These are phyloP conservation scores for Zenarchopterus dispar DNA, from an alignment of 2,797 vertebrate species.

Conservation along the genomic window DNA sequence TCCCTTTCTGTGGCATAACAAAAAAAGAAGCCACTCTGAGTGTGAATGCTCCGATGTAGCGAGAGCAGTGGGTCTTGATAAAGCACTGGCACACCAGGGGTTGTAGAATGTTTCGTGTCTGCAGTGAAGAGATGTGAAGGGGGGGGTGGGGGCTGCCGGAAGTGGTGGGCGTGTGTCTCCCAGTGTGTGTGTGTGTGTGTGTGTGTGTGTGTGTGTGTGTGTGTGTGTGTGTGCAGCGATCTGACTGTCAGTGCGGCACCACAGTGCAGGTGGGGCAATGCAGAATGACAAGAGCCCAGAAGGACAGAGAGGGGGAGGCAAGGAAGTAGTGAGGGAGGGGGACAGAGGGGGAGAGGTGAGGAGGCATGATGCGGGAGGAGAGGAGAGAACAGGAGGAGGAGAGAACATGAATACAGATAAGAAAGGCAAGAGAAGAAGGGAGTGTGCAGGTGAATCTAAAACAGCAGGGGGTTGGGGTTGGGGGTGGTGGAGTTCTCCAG, in stretches of 20 bases:
- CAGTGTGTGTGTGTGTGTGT: conserved; percentile 62
- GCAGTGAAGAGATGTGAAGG: conserved; percentile 68
- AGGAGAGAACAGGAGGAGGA: conserved; percentile 58
- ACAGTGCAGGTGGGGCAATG: conserved; percentile 79
- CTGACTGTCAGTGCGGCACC: conserved; percentile 75
- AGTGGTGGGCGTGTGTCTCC: conserved; percentile 76
- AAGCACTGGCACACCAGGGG: conserved; percentile 65
- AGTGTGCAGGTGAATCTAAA: conserved; percentile 82
- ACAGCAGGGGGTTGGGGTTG: conserved; percentile 45
- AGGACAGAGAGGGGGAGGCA: conserved; percentile 58
- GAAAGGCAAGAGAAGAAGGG: conserved; percentile 65
- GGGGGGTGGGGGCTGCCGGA: conserved; percentile 64
- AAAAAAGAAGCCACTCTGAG: conserved; percentile 10
- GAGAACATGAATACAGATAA: conserved; percentile 81
- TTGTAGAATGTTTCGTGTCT: conserved; percentile 76
- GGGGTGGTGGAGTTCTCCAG: conserved; percentile 72
- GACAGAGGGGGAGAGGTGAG: conserved; percentile 38
- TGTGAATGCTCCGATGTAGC: conserved; percentile 43
- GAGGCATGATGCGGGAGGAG: conserved; percentile 70
- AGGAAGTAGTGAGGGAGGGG: conserved; percentile 36
- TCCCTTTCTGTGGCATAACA: not conserved
- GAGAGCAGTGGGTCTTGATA: conserved; percentile 45
- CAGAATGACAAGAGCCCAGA: conserved; percentile 74
- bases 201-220: conserved; percentile 29
- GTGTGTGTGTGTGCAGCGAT: conserved; percentile 60